phyloP scores from a whole-genome alignment of 2,113 vertebrate genomes.

The Columba janthina region DNA sequence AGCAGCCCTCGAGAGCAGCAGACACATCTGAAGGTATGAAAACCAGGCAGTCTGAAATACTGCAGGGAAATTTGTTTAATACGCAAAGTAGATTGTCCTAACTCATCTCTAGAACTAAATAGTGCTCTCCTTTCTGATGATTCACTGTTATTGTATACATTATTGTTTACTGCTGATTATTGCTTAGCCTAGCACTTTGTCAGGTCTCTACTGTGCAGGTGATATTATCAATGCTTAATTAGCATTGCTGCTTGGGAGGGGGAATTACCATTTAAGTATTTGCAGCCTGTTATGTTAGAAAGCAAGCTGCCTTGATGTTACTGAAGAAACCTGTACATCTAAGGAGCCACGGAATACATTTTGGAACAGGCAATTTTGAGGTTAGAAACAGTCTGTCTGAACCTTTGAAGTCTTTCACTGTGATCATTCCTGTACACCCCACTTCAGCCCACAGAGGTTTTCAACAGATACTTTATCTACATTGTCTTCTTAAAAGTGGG shows the following conservation, averaged over 20 bases:
- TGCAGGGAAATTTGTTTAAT: not conserved
- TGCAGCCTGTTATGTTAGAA: not conserved
- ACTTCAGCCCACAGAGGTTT: not conserved
- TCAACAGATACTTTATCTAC: not conserved
- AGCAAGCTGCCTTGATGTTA: not conserved
- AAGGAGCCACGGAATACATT: not conserved
- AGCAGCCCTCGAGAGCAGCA: constrained; percentile 32
- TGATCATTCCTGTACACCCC: not conserved
- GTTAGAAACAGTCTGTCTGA: not conserved
- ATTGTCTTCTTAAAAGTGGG: not conserved
- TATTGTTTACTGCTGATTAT: not conserved
- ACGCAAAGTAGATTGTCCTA: not conserved
- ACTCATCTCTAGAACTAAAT: constrained; percentile 1
- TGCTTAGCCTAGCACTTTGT: not conserved
- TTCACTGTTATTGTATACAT: not conserved
- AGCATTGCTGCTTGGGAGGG: not conserved
- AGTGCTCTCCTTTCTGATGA: not conserved
- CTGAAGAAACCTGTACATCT: not conserved
- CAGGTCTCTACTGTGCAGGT: not conserved
- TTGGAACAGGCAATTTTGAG: not conserved
- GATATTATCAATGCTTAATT: not conserved
- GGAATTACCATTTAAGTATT: not conserved
- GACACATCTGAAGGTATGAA: constrained; percentile 16
- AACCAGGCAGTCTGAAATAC: not conserved
- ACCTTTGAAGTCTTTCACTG: not conserved